These are phyloP conservation scores for Grus americana DNA, from an alignment of 2,113 vertebrate genomes.

Conservation along the genomic window DNA sequence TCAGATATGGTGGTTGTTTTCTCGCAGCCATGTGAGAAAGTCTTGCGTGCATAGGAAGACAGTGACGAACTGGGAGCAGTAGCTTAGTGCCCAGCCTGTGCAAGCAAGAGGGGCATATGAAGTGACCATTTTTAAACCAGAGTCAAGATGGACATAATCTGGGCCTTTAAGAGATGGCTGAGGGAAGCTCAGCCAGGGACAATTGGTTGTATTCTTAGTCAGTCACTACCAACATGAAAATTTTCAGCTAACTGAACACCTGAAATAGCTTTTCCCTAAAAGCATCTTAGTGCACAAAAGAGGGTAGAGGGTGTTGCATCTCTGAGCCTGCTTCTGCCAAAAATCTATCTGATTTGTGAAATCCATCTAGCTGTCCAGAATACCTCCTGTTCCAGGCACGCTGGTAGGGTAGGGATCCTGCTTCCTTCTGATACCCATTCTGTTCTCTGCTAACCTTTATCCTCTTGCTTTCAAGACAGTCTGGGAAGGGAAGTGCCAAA, in stretches of 20 bases:
- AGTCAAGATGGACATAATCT: background rate
- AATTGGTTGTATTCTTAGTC: background rate
- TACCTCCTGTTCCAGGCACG: rapidly evolving
- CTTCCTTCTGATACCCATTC: background rate
- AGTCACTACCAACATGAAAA: background rate
- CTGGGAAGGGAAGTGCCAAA: background rate
- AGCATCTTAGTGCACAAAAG: background rate
- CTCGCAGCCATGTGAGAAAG: background rate
- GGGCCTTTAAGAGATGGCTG: background rate
- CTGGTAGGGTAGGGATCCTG: background rate
- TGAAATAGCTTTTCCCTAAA: background rate
- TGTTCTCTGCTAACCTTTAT: background rate
- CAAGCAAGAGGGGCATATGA: background rate
- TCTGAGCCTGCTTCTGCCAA: background rate
- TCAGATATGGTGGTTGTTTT: too few relatives aligned
- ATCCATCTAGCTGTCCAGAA: background rate
- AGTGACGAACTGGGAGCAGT: background rate
- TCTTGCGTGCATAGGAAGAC: background rate
- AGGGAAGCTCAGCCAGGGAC: background rate
- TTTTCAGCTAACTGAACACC: background rate
- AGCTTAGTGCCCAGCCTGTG: background rate
- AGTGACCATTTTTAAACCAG: background rate
- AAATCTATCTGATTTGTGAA: background rate
- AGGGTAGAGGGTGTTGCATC: background rate
- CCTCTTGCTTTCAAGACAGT: background rate